Base-by-base conservation (phyloP, 1,140 invertebrate genomes). In the Oryctes rhinoceros region DNA sequence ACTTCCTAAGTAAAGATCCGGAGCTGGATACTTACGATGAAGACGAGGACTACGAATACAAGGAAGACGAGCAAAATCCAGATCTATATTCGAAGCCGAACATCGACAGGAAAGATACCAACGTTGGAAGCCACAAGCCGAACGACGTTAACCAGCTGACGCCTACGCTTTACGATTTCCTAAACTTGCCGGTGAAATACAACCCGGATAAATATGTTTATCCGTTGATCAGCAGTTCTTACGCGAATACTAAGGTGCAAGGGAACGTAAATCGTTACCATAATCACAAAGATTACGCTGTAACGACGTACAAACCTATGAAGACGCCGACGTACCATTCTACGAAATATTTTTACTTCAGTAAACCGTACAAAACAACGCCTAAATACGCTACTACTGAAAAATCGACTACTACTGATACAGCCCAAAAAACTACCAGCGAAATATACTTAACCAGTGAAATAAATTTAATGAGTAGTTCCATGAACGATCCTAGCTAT, bases 231-330 rank as follows among this genome's bases (percentile, higher is more conserved):
- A 93, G 92, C 2, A 93, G 89, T 81, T 93, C 92, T 2, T 94
- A 94, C 83, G 92, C 93, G 0, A 94, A 93, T 82, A 91, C 92
- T 0, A 94, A 94, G 86, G 91, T 94, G 39, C 93, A 94, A 85
- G 93, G 93, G 78, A 92, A 90, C 62, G 88, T 90, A 10, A 91
- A 90, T 81, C 91, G 91, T 81, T 91, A 91, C 9, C 89, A 90
- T 30, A 93, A 93, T 84, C 91, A 92, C 81, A 91, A 91, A 83
- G 91, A 91, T 20, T 90, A 90, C 78, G 88, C 88, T 71, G 83
- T 86, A 7, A 87, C 87, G 0, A 86, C 87, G 0, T 88, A 86
- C 18, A 87, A 87, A 83, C 86, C 89, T 65, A 85, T 85, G 18
- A 83, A 85, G 44, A 86, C 85, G 80, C 85, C 88, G 3, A 83